Evolutionary conservation across 2,797 vertebrate species (phyloP).

Genomic region (Harpagifer antarcticus): DNA sequence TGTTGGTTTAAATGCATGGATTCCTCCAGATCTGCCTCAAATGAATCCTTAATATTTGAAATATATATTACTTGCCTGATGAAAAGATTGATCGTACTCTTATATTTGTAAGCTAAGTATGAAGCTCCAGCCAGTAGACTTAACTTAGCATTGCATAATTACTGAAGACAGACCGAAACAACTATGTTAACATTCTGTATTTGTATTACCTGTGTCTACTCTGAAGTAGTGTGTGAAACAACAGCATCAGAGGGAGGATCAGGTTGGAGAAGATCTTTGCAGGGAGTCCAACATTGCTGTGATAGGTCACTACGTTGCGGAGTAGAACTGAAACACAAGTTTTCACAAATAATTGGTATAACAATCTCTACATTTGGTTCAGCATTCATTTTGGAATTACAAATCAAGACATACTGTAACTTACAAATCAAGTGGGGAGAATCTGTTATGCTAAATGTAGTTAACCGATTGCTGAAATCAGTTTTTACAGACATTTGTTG

Average conservation of each 20-base stretch:
- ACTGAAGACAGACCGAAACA: too few species aligned
- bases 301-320: constrained; percentile 50
- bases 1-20: background rate
- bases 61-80: background rate
- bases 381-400: background rate
- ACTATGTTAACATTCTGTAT: background rate
- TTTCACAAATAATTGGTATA: background rate
- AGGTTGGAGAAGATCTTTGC: constrained; percentile 57
- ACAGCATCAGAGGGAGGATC: constrained; percentile 66
- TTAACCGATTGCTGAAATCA: background rate
- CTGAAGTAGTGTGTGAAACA: constrained; percentile 40
- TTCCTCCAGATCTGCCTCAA: background rate
- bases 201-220: constrained; percentile 65
- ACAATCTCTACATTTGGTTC: background rate
- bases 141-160: background rate
- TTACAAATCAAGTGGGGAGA: background rate
- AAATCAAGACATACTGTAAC: background rate
- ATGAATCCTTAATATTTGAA: background rate
- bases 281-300: constrained; percentile 58
- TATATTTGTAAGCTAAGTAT: background rate
- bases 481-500: background rate
- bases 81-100: background rate
- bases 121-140: background rate
- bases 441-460: background rate
- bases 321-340: constrained; percentile 69